Base-by-base conservation (phyloP, 2,797 vertebrate species). In the Meda fulgida region DNA sequence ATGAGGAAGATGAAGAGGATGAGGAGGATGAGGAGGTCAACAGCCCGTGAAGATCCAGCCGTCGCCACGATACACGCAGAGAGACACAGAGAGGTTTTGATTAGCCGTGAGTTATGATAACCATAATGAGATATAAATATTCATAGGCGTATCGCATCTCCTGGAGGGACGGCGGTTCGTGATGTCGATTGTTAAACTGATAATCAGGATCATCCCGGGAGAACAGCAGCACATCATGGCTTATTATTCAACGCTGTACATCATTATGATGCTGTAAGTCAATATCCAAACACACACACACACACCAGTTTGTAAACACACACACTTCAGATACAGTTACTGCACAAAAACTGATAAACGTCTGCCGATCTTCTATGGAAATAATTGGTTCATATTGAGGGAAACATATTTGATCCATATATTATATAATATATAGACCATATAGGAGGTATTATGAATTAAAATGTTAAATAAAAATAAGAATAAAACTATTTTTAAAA, bases 121-220 rank as follows among this genome's bases (percentile, higher is more conserved):
- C 88, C 85, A 88, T 85, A 87, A 90, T 85, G 78, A 85, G 80
- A 88, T 26, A 78, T 75, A 70, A 84, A 88, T 89, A 89, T 90
- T 86, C 63, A 87, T 89, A 75, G 40, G 51, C 9, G 65, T 82
- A 23, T 75, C 1, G 11, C n/a, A 38, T 48, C 65, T 65, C 73
- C 81, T 46, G 19, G 63, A 29, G 77, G 84, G 71, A 53, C 48
- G 40, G 76, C 3, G 26, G 66, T 65, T 70, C 80, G 46, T 80
- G 86, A 84, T 66, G 82, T 53, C 67, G 82, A 87, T 84, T 84
- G 84, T 83, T 83, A 66, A 65, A 23, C 60, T 69, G 88, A 87
- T 85, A 78, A 89, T 89, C 86, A 84, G 70, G 75, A 86, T 78
- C 77, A 67, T 81, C 71, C 58, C 71, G 16, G 43, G 80, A 84